A percentile compares a stretch with the other conserved stretches of the same genome.
phyloP scores from a whole-genome alignment of 2,888 invertebrate species.

The Lasiommata megera region DNA sequence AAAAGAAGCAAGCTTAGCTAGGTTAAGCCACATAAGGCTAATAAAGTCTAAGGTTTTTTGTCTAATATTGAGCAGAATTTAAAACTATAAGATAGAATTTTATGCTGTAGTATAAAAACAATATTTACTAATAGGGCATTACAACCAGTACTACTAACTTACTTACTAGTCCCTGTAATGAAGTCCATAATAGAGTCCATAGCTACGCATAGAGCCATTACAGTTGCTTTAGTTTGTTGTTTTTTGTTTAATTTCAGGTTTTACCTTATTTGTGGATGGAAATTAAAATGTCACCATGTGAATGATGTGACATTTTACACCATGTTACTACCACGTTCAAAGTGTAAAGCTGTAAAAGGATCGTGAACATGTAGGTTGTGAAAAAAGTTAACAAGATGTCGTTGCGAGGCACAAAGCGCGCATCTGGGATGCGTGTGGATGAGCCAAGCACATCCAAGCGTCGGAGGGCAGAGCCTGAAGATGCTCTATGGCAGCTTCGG shows the following conservation, averaged over 20 bases:
- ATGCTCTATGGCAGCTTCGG: constrained; percentile 88
- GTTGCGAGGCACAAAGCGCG: constrained; percentile 76
- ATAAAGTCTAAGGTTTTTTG: no score
- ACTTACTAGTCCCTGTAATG: no score
- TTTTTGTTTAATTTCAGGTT: constrained; percentile 53
- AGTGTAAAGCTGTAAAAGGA: constrained; percentile 70
- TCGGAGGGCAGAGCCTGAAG: constrained; percentile 70
- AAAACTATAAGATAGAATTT: no score
- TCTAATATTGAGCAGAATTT: no score
- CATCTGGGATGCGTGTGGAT: constrained; percentile 65
- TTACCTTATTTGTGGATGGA: constrained; percentile 44
- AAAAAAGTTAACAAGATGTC: constrained; percentile 63
- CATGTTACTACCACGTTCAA: constrained; percentile 74
- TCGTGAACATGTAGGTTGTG: constrained; percentile 78
- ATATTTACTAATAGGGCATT: no score
- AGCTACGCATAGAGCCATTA: no score
- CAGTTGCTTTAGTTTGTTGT: constrained; percentile 6
- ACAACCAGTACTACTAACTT: no score
- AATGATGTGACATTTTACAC: constrained; percentile 76
- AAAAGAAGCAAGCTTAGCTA: no score
- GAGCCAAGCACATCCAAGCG: constrained; percentile 71
- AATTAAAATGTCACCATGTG: constrained; percentile 70
- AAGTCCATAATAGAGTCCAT: no score
- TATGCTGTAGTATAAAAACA: no score
- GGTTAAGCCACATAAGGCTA: no score